These are phyloP conservation scores for Agrochola litura DNA, from an alignment of 2,888 invertebrate genomes.

Conservation along the genomic window DNA sequence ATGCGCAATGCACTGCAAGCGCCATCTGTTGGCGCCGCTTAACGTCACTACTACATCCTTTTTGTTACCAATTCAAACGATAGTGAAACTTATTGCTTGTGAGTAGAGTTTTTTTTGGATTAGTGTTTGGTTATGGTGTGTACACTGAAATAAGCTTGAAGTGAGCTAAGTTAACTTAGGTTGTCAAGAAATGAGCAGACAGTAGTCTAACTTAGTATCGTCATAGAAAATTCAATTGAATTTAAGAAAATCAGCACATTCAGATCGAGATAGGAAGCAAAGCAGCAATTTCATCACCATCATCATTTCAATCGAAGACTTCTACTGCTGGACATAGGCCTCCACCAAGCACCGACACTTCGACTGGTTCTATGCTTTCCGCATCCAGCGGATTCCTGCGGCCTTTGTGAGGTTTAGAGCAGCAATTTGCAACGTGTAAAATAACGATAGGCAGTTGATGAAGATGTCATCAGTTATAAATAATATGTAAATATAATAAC, in stretches of 20 bases:
- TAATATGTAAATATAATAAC: too few relatives aligned
- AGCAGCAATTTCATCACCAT: too few relatives aligned
- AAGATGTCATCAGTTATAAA: neutral
- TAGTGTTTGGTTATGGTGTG: neutral
- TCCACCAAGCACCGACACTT: too few relatives aligned
- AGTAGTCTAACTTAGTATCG: conserved; percentile 36
- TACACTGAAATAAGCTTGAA: conserved; percentile 17
- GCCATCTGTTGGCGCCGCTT: conserved; percentile 79
- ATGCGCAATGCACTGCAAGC: conserved; percentile 66
- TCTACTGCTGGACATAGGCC: too few relatives aligned
- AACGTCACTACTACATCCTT: conserved; percentile 68
- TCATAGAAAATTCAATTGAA: neutral
- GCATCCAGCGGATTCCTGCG: too few relatives aligned
- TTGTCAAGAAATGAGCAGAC: neutral
- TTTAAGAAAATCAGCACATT: neutral
- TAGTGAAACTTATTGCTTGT: neutral
- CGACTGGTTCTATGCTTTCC: too few relatives aligned
- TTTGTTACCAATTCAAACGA: neutral
- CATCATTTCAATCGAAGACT: too few relatives aligned
- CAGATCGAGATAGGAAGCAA: neutral
- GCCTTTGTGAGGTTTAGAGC: too few relatives aligned
- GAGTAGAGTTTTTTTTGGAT: neutral
- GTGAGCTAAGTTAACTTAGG: conserved; percentile 21
- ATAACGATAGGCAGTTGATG: neutral
- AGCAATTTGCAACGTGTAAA: neutral